Conservation (phyloP, 2,113 vertebrate genomes). For the Salvator merianae region DNA sequence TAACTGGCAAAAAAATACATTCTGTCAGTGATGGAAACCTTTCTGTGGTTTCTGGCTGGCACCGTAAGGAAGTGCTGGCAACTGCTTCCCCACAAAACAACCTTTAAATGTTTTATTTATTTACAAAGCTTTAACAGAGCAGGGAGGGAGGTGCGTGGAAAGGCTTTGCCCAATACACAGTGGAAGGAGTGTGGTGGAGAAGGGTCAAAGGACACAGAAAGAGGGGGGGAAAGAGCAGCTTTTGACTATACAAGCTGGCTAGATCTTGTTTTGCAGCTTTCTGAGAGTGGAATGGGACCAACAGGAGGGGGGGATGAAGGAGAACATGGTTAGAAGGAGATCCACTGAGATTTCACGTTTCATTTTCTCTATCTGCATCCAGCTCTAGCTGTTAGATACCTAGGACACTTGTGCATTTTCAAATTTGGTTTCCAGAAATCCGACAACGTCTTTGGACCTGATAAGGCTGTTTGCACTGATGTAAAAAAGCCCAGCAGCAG, state of each 20-base stretch:
- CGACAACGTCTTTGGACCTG: neutral
- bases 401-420: neutral
- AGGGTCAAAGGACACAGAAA: neutral
- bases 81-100: conserved; percentile 13
- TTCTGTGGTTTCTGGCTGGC: neutral
- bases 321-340: neutral
- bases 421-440: neutral
- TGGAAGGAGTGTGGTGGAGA: too few relatives aligned
- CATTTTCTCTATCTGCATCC: neutral
- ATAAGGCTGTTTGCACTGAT: neutral
- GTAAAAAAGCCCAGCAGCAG: neutral
- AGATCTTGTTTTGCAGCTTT: neutral
- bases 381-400: neutral
- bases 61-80: neutral
- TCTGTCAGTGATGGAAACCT: neutral
- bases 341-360: neutral
- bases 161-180: conserved; percentile 16
- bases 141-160: conserved; percentile 1
- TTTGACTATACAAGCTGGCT: neutral
- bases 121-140: conserved; percentile 43
- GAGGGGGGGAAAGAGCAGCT: neutral
- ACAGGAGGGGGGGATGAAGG: neutral
- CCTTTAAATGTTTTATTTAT: conserved; percentile 19
- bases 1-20: neutral
- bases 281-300: neutral